Base-by-base conservation (phyloP, 2,888 invertebrate species). In the Euspilapteryx auroguttella region DNA sequence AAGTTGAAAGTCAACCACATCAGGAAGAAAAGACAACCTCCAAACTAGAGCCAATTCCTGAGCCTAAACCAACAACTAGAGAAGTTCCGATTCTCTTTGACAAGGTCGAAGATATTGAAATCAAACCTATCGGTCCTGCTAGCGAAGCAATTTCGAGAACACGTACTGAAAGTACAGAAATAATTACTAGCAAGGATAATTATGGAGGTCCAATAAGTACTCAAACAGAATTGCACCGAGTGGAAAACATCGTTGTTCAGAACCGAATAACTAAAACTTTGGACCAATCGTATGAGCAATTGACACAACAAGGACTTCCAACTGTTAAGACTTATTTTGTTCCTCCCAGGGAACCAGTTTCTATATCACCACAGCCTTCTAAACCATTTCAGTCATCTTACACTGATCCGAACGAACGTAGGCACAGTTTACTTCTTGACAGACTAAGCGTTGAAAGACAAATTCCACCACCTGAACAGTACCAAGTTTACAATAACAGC, bases 41-140 rank as follows among this genome's bases (percentile, higher is more conserved):
- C 2, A 38, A 43, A 33, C 13, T 38, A 4, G 53, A 58, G 34
- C 12, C 12, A 21, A 6, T 8, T 17, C 24, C 24, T 12, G n/a
- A 17, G 20, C 12, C 7, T 5, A 15, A n/a, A 4, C 11, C 24
- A 6, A 8, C 8, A 5, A 40, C 62, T 6, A 54, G 61, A 29
- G 75, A 73, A 36, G 69, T 68, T 14, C 65, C 73, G 3, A 52
- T 71, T 15, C 71, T 68, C 10, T 45, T 73, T 12, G 75, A 75
- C 14, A 73, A 68, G 44, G 65, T 68, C 14, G 69, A 71, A 48
- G 69, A 66, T 37, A 49, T 73, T 22, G 75, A 75, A 49, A 75
- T 76, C 12, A 76, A 73, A 34, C 73, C 76, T 2, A 69, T 75
- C 25, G 61, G 62, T 11, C 52, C 61, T 26, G 47, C 52, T 7